Conservation (phyloP, 37 sponge, comb jelly and placozoan species). For the Mnemiopsis leidyi region DNA sequence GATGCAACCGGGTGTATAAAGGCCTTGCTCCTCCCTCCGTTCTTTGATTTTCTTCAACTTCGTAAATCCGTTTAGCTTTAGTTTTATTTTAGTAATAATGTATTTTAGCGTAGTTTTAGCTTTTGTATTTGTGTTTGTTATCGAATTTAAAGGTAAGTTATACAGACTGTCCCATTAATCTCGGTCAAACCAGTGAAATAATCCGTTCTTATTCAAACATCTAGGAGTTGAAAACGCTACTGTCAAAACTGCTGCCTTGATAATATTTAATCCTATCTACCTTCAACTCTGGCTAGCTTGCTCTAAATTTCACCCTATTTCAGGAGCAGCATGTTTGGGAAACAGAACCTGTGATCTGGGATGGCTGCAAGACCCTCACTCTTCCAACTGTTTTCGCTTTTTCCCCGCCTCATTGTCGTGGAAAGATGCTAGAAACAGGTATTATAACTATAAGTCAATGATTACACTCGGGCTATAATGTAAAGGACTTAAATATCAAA, state of each 20-base stretch:
- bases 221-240: no score
- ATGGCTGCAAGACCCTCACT: constrained; percentile 40
- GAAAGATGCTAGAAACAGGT: constrained; percentile 53
- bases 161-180: no score
- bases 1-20: background rate
- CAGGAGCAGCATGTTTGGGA: background rate
- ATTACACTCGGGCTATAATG: no score
- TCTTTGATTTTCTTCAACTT: background rate
- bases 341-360: background rate
- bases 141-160: background rate
- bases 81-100: background rate
- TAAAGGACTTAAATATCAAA: no score
- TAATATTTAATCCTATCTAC: no score
- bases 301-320: no score
- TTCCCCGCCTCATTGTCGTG: constrained; percentile 25
- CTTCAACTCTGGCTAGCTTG: no score
- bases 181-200: no score
- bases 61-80: background rate
- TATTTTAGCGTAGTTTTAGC: constrained; percentile 30
- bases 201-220: no score
- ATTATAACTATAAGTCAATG: no score
- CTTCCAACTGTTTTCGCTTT: constrained; percentile 12
- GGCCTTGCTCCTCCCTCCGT: background rate
- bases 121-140: background rate
- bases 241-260: no score